A percentile compares a stretch with the other conserved stretches of the same genome.
phyloP scores from a whole-genome alignment of 2,797 vertebrate genomes.

The Falco naumanni region DNA sequence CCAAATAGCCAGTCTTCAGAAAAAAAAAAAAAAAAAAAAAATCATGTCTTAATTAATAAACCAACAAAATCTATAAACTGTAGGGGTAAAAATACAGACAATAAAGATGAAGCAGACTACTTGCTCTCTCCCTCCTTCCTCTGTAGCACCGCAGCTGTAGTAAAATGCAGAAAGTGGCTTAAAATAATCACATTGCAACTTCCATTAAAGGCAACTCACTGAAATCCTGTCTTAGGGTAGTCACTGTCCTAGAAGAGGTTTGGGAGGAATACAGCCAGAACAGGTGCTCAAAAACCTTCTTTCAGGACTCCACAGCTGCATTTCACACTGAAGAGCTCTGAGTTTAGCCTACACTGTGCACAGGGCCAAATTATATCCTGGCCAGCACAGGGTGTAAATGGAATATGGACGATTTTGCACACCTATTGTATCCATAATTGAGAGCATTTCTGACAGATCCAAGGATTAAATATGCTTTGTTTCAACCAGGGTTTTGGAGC shows the following conservation, averaged over 20 bases:
- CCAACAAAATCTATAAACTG: not conserved
- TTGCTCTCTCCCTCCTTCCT: not conserved
- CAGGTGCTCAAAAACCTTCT: not conserved
- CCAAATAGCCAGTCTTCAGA: not conserved
- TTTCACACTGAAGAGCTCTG: not conserved
- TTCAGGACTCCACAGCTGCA: not conserved
- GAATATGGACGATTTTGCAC: not conserved
- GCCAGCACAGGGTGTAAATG: not conserved
- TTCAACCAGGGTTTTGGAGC: not conserved
- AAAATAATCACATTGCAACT: not conserved
- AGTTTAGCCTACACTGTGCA: not conserved
- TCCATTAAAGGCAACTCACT: not conserved
- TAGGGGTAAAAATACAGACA: not conserved
- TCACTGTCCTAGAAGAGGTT: not conserved
- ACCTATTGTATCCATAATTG: not conserved
- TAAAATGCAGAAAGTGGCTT: not conserved
- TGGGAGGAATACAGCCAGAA: not conserved
- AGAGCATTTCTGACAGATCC: not conserved
- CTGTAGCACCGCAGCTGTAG: not conserved
- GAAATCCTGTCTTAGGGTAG: not conserved
- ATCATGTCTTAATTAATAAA: not conserved
- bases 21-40: not conserved
- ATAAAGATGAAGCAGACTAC: not conserved
- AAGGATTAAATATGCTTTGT: not conserved
- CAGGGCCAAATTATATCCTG: not conserved